Evolutionary conservation across 2,797 vertebrate species (phyloP).

Genomic region (Scyliorhinus canicula): DNA sequence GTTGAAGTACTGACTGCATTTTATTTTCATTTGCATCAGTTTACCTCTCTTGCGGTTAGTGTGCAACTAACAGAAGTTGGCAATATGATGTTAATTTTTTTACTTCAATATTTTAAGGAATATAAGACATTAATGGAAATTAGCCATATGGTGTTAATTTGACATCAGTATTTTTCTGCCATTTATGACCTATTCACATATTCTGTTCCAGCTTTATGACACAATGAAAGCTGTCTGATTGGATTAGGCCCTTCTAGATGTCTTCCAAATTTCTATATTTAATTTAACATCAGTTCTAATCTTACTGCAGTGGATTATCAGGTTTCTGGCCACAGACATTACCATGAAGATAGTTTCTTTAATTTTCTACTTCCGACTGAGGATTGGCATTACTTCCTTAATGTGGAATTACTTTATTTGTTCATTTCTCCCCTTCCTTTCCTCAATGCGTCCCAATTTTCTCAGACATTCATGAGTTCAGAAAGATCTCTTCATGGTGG

Average conservation of each 20-base stretch:
- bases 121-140: neutral
- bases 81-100: neutral
- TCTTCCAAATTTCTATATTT: neutral
- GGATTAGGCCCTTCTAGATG: neutral
- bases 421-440: neutral
- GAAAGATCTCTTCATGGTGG: neutral
- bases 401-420: neutral
- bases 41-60: neutral
- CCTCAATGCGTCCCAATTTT: neutral
- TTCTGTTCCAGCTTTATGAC: neutral
- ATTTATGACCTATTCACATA: neutral
- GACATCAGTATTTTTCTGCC: neutral
- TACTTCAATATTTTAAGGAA: neutral
- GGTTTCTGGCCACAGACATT: neutral
- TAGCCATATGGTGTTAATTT: neutral
- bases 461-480: neutral
- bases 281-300: neutral
- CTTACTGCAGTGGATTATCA: neutral
- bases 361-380: neutral
- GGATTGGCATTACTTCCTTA: neutral
- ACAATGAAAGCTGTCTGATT: neutral
- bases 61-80: neutral
- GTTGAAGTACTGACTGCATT: neutral
- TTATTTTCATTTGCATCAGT: neutral
- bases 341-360: neutral